Conservation (phyloP, 1,140 invertebrate species). For the Ruditapes philippinarum region DNA sequence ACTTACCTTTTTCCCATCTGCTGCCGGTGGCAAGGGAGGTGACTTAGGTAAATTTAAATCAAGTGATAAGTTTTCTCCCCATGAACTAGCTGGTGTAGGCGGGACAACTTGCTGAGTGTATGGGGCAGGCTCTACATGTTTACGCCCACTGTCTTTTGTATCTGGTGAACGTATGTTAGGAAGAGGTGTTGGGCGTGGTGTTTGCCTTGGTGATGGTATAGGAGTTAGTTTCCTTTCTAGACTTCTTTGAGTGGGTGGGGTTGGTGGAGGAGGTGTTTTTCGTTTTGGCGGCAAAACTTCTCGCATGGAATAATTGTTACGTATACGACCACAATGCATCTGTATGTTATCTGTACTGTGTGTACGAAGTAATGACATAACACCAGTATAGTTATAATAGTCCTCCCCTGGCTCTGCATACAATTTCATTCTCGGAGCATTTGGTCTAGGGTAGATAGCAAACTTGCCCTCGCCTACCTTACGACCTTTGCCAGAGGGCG, state of each 20-base stretch:
- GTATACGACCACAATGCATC: conserved; percentile 85
- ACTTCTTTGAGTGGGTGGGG: conserved; percentile 62
- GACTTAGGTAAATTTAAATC: conserved; percentile 73
- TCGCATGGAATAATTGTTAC: conserved; percentile 76
- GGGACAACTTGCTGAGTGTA: conserved; percentile 9
- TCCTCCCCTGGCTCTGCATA: conserved; percentile 81
- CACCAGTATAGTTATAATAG: conserved; percentile 81
- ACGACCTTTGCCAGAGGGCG: conserved; percentile 73
- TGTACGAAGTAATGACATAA: conserved; percentile 79
- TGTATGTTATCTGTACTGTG: conserved; percentile 77
- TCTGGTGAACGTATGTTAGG: conserved; percentile 21
- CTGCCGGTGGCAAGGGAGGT: conserved; percentile 70
- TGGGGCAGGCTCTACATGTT: conserved; percentile 43
- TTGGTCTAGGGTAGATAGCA: conserved; percentile 84
- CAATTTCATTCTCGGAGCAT: conserved; percentile 82
- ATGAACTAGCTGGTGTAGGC: conserved; percentile 72
- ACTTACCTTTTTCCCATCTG: conserved; percentile 78
- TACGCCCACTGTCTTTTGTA: conserved; percentile 7
- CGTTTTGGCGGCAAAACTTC: conserved; percentile 72
- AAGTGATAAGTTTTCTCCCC: conserved; percentile 77
- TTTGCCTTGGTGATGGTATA: conserved; percentile 16
- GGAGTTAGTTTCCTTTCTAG: conserved; percentile 37
- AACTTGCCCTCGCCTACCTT: conserved; percentile 84
- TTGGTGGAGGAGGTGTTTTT: conserved; percentile 44
- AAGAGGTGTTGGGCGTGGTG: conserved; percentile 10